Percentiles rank a stretch among this genome's conserved stretches.
Conservation (phyloP, 2,113 vertebrate genomes). For the Epinephelus moara region DNA sequence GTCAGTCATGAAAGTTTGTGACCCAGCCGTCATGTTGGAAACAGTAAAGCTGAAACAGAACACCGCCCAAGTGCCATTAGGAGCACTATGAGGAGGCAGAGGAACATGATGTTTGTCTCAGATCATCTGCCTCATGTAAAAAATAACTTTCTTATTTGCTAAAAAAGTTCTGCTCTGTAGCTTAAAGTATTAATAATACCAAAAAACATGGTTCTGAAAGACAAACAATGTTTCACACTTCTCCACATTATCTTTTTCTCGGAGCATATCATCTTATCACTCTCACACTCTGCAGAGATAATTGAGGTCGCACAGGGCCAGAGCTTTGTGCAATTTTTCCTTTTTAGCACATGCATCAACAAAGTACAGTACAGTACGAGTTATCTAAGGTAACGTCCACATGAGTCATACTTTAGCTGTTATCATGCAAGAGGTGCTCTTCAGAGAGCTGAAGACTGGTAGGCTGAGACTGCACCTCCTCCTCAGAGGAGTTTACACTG, state of each 20-base stretch:
- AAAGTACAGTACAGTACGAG: neutral
- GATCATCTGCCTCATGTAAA: too few relatives aligned
- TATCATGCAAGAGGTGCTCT: neutral
- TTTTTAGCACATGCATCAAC: neutral
- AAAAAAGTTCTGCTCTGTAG: too few relatives aligned
- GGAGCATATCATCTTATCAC: neutral
- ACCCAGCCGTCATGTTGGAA: too few relatives aligned
- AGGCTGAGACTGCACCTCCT: neutral
- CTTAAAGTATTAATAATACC: neutral
- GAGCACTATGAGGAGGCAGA: too few relatives aligned
- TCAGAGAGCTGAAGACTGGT: neutral
- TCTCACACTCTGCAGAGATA: neutral
- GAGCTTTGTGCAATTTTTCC: slow-evolving; percentile 5
- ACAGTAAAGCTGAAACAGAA: too few relatives aligned
- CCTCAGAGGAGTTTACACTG: neutral
- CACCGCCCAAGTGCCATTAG: too few relatives aligned
- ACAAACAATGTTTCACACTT: neutral
- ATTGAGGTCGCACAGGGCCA: neutral
- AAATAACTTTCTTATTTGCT: too few relatives aligned
- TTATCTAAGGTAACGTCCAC: slow-evolving; percentile 35
- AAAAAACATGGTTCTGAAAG: neutral
- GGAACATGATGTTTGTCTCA: too few relatives aligned
- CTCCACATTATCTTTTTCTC: neutral
- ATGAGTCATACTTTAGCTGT: slow-evolving; percentile 16
- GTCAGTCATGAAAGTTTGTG: too few relatives aligned